phyloP scores from a whole-genome alignment of 2,797 vertebrate genomes.

The Phoxinus dragarum region DNA sequence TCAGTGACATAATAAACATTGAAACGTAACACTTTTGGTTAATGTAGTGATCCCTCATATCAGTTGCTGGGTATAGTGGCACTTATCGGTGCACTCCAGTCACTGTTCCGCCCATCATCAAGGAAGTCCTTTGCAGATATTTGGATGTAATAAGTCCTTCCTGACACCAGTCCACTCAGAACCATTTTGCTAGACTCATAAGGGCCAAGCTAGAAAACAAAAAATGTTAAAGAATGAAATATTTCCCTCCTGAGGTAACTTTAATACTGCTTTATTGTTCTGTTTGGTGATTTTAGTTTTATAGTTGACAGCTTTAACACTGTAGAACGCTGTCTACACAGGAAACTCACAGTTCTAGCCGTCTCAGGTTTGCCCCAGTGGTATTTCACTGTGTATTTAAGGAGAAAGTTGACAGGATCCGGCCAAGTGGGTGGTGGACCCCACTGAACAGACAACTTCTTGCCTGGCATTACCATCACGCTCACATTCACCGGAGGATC shows the following conservation, averaged over 20 bases:
- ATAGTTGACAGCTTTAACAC: background rate
- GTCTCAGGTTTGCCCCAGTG: slow-evolving; percentile 59
- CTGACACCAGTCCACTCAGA: slow-evolving; percentile 67
- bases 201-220: slow-evolving; percentile 72
- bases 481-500: slow-evolving; percentile 74
- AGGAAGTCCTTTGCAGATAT: slow-evolving; percentile 77
- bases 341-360: slow-evolving; percentile 65
- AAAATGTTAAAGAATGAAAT: background rate
- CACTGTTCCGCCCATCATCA: slow-evolving; percentile 74
- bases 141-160: slow-evolving; percentile 72
- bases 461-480: slow-evolving; percentile 58
- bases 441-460: slow-evolving; percentile 72
- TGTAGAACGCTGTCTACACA: background rate
- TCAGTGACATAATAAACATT: background rate
- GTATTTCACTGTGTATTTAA: slow-evolving; percentile 78
- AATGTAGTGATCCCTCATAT: background rate
- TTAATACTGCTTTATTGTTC: background rate
- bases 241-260: background rate
- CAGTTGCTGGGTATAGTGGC: slow-evolving; percentile 62
- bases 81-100: slow-evolving; percentile 73
- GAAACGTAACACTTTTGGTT: no score
- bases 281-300: no score
- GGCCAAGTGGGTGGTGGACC: slow-evolving; percentile 75
- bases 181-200: slow-evolving; percentile 65
- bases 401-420: slow-evolving; percentile 70